Base-by-base conservation (phyloP, 2,888 invertebrate genomes). In the Phyllotreta striolata region DNA sequence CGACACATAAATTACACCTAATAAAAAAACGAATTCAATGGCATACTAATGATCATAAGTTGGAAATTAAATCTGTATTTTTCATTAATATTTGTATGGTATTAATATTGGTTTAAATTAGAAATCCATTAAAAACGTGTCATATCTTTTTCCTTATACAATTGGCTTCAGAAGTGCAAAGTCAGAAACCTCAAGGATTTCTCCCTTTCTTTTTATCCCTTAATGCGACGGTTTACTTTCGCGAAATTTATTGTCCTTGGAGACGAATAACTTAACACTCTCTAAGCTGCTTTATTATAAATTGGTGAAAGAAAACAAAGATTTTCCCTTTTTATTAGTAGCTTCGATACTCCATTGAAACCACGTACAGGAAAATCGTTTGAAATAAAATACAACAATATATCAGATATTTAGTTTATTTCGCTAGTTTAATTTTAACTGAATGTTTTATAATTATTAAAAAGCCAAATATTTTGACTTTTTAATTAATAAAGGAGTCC, bases 211-310 rank as follows among this genome's bases (percentile, higher is more conserved):
- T 55, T 61, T 61, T 61, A 54, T 61, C 60, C 43, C 43, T 61
- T 61, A 61, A 61, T 61, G 54, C 60, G 54, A 54, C 51, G 52
- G 46, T 52, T 46, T 44, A 41, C 54, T 61, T 54, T 39, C 61
- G 38, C 13, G 44, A 52, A 61, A 61, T 61, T 61, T 61, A 61
- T 61, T 61, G 61, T 43, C 61, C 61, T 61, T 37, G 14, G 61
- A 54, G 54, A 61, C 54, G 44, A 54, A 61, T 61, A 61, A 61
- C 54, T 61, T 61, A 61, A 61, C 61, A 54, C 54, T 46, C 61
- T 54, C 46, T 43, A 55, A 55, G 54, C 54, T 61, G 61, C 13
- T 52, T 61, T 61, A 61, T 24, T 61, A 61, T 52, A 54, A 61
- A 61, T 52, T 54, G 61, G 44, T 39, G 38, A 34, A 38, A 61